These are phyloP conservation scores for Paraplagusia blochii DNA, from an alignment of 2,113 vertebrate genomes.

Conservation along the genomic window DNA sequence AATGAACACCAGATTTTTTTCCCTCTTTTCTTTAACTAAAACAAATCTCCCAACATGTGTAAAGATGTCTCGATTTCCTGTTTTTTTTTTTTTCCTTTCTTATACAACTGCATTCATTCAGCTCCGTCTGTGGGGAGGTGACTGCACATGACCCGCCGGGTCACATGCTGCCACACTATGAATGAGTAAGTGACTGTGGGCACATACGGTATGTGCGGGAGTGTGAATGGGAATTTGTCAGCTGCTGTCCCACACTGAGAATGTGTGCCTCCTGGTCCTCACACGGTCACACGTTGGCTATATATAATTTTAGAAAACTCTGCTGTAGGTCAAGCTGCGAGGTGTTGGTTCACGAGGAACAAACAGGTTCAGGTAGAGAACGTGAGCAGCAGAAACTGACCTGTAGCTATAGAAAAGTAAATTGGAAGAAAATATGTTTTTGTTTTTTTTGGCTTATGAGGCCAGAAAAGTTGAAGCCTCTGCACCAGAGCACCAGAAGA, in stretches of 20 bases:
- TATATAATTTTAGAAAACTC: constrained; percentile 52
- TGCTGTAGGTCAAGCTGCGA: constrained; percentile 26
- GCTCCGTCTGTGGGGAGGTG: constrained; percentile 19
- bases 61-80: no score
- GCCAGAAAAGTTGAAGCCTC: constrained; percentile 23
- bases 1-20: not conserved
- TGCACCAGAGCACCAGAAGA: constrained; percentile 31
- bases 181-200: constrained; percentile 29
- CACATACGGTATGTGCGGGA: constrained; percentile 22
- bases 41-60: no score
- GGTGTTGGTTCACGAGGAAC: constrained; percentile 21
- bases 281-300: constrained; percentile 50
- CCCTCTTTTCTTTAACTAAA: not conserved
- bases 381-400: constrained; percentile 15
- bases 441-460: constrained; percentile 5
- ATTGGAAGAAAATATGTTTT: constrained; percentile 5
- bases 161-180: constrained; percentile 35
- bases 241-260: constrained; percentile 48
- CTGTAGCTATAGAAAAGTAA: constrained; percentile 8
- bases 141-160: constrained; percentile 25
- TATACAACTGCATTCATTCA: not conserved
- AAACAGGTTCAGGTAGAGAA: constrained; percentile 16
- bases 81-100: not conserved
- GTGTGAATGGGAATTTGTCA: constrained; percentile 58
- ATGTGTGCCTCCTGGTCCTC: constrained; percentile 39